Percentiles rank a stretch among this genome's conserved stretches.
Evolutionary conservation across 2,113 vertebrate species (phyloP).

Genomic region (Mus spicilegus): DNA sequence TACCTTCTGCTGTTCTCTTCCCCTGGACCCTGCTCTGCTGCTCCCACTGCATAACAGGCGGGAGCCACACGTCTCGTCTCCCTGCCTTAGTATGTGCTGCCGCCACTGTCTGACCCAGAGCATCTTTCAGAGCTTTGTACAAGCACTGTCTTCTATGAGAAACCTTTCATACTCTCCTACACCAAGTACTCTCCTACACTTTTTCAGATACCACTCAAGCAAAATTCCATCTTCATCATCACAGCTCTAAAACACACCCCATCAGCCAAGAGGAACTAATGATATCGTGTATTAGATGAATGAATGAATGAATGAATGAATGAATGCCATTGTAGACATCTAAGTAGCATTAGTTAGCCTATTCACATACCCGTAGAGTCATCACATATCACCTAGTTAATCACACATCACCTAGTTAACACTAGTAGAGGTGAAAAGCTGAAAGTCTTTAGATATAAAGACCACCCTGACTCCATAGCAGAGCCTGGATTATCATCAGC

Average conservation of each 20-base stretch:
- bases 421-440: background rate
- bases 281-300: background rate
- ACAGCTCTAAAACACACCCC: background rate
- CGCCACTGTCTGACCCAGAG: background rate
- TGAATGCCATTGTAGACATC: background rate
- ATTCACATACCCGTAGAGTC: background rate
- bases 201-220: background rate
- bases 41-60: background rate
- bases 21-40: background rate
- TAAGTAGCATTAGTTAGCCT: background rate
- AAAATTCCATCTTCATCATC: slow-evolving; percentile 6
- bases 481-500: background rate
- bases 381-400: background rate
- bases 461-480: background rate
- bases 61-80: background rate
- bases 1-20: background rate
- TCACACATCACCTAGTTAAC: background rate
- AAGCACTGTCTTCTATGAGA: background rate
- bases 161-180: background rate
- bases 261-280: background rate
- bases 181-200: background rate
- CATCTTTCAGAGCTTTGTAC: background rate
- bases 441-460: background rate
- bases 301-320: slow-evolving; percentile 11
- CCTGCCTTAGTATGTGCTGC: too few relatives aligned